A percentile compares a stretch with the other conserved stretches of the same genome.
Conservation (phyloP, 2,113 vertebrate genomes). For the Stegostoma tigrinum region DNA sequence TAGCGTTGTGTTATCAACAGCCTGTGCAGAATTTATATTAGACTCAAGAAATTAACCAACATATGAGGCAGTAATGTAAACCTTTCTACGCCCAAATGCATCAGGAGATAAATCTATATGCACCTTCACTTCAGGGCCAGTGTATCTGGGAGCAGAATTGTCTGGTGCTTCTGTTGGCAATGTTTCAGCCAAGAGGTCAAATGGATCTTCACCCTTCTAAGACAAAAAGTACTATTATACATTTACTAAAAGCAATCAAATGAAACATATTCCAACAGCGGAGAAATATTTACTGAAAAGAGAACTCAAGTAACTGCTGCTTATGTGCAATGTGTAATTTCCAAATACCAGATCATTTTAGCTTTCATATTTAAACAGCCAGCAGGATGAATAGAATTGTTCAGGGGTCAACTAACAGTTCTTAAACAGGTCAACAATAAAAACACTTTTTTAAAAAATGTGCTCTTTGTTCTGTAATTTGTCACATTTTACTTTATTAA, state of each 20-base stretch:
- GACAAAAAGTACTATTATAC: neutral
- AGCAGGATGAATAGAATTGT: neutral
- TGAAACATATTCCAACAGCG: neutral
- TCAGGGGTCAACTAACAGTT: neutral
- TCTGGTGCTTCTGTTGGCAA: neutral
- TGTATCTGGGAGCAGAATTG: neutral
- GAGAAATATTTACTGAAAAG: neutral
- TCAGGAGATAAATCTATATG: neutral
- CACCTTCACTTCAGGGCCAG: conserved; percentile 22
- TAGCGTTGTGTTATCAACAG: neutral
- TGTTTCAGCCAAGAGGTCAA: neutral
- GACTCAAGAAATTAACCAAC: neutral
- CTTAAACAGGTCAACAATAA: neutral
- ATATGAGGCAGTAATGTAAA: neutral
- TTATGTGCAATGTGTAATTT: neutral
- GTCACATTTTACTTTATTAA: neutral
- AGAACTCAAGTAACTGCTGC: neutral
- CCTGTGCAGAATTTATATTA: neutral
- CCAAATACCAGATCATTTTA: neutral
- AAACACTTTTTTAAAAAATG: neutral
- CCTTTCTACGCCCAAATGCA: neutral
- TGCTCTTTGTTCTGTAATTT: neutral
- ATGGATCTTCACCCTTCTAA: conserved; percentile 9
- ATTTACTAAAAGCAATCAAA: too few species aligned
- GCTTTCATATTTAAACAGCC: neutral